Conservation (phyloP, 2,888 invertebrate genomes). For the Xestia rhomboidea region DNA sequence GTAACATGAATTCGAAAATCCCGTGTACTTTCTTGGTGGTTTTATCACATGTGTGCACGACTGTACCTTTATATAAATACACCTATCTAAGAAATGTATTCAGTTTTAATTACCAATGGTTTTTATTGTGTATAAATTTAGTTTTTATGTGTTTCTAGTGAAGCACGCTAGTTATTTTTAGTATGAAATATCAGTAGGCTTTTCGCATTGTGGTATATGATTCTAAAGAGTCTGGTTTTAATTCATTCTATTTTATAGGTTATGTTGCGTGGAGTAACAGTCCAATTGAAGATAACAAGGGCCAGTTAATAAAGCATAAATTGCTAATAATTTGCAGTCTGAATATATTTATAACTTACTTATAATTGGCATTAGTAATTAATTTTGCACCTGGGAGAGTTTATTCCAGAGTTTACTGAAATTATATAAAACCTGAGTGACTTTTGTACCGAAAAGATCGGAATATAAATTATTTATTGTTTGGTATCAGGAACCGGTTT, state of each 20-base stretch:
- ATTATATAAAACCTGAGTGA: neutral
- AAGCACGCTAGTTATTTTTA: conserved; percentile 31
- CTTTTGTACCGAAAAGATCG: neutral
- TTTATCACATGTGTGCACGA: conserved; percentile 20
- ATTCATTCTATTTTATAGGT: conserved; percentile 42
- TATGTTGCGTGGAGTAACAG: conserved; percentile 23
- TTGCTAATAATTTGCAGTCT: conserved; percentile 15
- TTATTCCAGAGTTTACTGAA: neutral
- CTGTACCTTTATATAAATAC: conserved; percentile 72
- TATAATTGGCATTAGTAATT: conserved; percentile 25
- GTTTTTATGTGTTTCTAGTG: conserved; percentile 49
- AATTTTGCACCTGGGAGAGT: neutral
- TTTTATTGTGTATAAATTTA: conserved; percentile 69
- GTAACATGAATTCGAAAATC: neutral
- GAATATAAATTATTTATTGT: neutral
- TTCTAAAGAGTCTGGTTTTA: conserved; percentile 16
- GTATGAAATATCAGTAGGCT: conserved; percentile 19
- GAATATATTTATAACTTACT: conserved; percentile 20
- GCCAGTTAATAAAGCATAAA: conserved; percentile 12
- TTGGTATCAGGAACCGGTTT: conserved; percentile 14
- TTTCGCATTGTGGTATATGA: conserved; percentile 36
- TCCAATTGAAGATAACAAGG: conserved; percentile 32
- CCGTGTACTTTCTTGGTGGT: neutral
- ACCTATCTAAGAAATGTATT: conserved; percentile 71
- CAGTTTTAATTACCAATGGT: conserved; percentile 78